Base-by-base conservation (phyloP, 2,888 invertebrate species). In the Monopis laevigella region DNA sequence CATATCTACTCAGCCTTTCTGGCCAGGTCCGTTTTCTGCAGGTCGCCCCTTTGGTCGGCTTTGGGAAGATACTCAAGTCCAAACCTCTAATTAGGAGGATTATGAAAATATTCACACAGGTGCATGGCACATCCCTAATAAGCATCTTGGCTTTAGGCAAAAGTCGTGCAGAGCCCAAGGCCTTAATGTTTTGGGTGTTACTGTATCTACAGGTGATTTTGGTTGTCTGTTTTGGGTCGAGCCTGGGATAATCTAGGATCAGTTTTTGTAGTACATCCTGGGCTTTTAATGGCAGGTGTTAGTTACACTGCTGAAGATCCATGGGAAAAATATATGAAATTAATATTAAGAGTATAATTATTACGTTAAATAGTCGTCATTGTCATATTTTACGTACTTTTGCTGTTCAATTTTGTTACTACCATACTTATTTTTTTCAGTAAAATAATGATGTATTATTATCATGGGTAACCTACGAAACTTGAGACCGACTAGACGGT, bases 61-160 rank as follows among this genome's bases (percentile, higher is more conserved):
- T 78, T 74, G 75, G 74, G 72, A 69, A 73, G 59, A 72, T 73
- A 68, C 68, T 77, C 42, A 21, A n/a, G 32, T 13, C 38, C 80
- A 65, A 77, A 78, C 80, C 80, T 70, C 71, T 80, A 80, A 80
- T 80, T 80, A 80, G 67, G 65, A 61, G 71, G 75, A 74, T 75
- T 77, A 77, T 75, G 75, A 69, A 72, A 75, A 77, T 69, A 78
- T 78, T 77, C 78, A 77, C 77, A 80, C 80, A 80, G 80, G 80
- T 80, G 80, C 75, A 56, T 57, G 67, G 65, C 55, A 58, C 69
- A 60, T 58, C 68, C 74, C 65, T 80, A 78, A 80, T 78, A 78
- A 78, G 75, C 63, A 63, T 66, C 64, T 73, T 69, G 55, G 78
- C 80, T 75, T 51, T 58, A 57, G 80, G 80, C 80, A 50, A 65